Evolutionary conservation across 2,797 vertebrate species (phyloP).

Genomic region (Chrysocyon brachyurus): DNA sequence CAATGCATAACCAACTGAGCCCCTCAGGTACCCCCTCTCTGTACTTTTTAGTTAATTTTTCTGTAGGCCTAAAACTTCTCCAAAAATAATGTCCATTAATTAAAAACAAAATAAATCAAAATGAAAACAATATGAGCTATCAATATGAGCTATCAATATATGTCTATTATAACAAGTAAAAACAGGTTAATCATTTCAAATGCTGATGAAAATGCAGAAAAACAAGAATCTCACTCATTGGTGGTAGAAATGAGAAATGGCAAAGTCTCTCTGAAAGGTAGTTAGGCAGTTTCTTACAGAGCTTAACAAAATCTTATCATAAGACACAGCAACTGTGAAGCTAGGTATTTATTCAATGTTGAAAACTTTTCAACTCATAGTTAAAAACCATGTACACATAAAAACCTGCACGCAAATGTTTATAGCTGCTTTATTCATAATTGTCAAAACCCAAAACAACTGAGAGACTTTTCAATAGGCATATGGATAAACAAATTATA

Average conservation of each 20-base stretch:
- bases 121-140: not conserved
- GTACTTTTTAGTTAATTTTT: not conserved
- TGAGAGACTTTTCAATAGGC: not conserved
- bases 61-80: not conserved
- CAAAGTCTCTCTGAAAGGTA: not conserved
- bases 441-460: not conserved
- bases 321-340: not conserved
- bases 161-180: not conserved
- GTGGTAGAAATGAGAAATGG: not conserved
- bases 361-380: too few relatives aligned
- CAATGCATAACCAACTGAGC: too few relatives aligned
- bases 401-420: not conserved
- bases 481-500: not conserved
- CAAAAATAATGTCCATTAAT: not conserved
- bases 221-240: not conserved
- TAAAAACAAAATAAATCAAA: not conserved
- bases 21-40: too few relatives aligned
- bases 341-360: not conserved
- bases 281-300: not conserved
- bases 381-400: not conserved
- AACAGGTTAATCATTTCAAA: not conserved
- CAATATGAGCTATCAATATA: not conserved
- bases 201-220: not conserved
- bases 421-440: not conserved
- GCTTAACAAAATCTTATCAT: not conserved